A percentile compares a stretch with the other conserved stretches of the same genome.
These are phyloP conservation scores for Semotilus atromaculatus DNA, from an alignment of 2,797 vertebrate species.

Conservation along the genomic window DNA sequence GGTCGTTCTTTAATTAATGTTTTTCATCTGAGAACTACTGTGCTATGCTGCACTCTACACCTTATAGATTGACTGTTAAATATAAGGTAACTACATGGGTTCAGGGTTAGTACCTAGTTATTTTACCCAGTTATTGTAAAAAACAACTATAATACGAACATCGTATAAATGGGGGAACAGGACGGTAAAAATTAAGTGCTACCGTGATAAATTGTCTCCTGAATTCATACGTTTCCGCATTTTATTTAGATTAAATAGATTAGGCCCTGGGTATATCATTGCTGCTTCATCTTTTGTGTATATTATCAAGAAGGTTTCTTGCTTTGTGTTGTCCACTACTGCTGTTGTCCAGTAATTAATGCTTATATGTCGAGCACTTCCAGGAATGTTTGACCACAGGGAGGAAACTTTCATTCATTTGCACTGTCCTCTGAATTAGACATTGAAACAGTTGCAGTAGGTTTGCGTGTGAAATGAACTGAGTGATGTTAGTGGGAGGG, in stretches of 20 bases:
- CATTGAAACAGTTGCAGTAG: not conserved
- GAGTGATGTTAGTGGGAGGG: conserved; percentile 16
- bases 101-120: too few relatives aligned
- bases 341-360: not conserved
- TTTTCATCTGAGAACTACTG: too few relatives aligned
- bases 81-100: too few relatives aligned
- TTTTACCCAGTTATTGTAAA: too few relatives aligned
- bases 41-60: too few relatives aligned
- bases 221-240: not conserved
- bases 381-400: not conserved
- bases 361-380: not conserved
- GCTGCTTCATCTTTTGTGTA: too few relatives aligned
- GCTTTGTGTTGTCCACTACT: not conserved
- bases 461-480: not conserved
- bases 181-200: too few relatives aligned
- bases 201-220: too few relatives aligned
- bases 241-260: not conserved
- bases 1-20: too few relatives aligned
- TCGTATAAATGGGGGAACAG: too few relatives aligned
- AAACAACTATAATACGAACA: too few relatives aligned
- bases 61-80: too few relatives aligned
- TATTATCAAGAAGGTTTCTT: not conserved
- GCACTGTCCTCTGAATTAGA: not conserved
- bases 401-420: not conserved
- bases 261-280: not conserved